Base-by-base conservation (phyloP, 2,797 vertebrate species). In the Cyclura pinguis region DNA sequence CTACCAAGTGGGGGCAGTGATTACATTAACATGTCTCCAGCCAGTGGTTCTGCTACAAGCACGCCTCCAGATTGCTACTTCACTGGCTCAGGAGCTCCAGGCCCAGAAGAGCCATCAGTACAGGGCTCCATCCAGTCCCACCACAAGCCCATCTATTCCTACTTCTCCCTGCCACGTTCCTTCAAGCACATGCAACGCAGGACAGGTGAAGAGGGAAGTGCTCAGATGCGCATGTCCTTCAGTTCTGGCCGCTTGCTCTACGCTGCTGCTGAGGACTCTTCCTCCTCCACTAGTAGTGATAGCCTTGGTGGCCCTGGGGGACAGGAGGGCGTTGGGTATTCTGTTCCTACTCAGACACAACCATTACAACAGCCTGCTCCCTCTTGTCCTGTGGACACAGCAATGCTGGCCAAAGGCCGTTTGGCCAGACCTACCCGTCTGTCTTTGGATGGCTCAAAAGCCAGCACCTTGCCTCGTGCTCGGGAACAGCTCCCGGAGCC, bases 1-100 rank as follows among this genome's bases (percentile, higher is more conserved):
- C 94, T 97, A 84, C 96, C 97, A 1, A 96, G 97, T 5, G 91
- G 96, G 0, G 96, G 97, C 47, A 96, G 97, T 6, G 98, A 98
- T 93, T 98, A 98, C 73, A 98, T 98, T 92, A 98, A 98, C 95
- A 98, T 98, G 98, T 98, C 98, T 9, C 98, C 98, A 0, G 98
- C 97, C 88, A 98, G 98, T 82, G 97, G 97, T 91, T 98, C 98
- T 73, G 97, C 97, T 52, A 98, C 98, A 78, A 98, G 98, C 95
- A 98, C 98, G n/a, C 98, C 98, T 0, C 98, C 98, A 0, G 98
- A 98, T 93, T 97, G 97, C 95, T 98, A 97, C 91, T 98, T 97
- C 0, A 93, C 93, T 88, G 91, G 85, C 0, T 1, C 90, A 0
- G 95, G 94, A 73, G 94, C 94, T 86, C 92, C 93, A 18, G 94